Percentiles rank a stretch among this genome's conserved stretches.
Conservation (phyloP, 2,797 vertebrate genomes). For the Takifugu rubripes region DNA sequence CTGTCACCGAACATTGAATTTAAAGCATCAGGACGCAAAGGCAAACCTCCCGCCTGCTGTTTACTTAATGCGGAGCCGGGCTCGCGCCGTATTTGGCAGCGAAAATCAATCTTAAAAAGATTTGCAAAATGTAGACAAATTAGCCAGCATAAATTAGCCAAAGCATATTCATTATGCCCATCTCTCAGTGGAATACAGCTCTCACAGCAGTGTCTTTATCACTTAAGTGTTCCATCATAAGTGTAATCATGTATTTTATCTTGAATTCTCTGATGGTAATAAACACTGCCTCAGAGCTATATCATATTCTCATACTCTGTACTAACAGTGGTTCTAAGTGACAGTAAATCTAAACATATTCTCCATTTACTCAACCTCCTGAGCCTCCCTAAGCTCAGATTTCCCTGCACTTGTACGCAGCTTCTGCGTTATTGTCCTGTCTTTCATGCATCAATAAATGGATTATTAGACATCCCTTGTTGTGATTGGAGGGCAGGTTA, state of each 20-base stretch:
- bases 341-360: constrained; percentile 22
- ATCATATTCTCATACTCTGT: constrained; percentile 9
- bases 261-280: constrained; percentile 52
- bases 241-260: constrained; percentile 68
- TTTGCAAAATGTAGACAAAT: constrained; percentile 68
- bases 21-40: constrained; percentile 39
- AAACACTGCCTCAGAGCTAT: constrained; percentile 40
- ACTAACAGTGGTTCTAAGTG: not conserved
- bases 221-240: constrained; percentile 67
- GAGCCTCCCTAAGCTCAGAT: constrained; percentile 45
- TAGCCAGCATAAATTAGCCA: constrained; percentile 65
- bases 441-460: constrained; percentile 75
- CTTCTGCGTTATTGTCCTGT: constrained; percentile 64
- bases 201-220: constrained; percentile 62
- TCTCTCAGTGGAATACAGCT: constrained; percentile 53
- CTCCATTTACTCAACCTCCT: constrained; percentile 41
- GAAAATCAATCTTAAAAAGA: constrained; percentile 68
- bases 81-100: constrained; percentile 44
- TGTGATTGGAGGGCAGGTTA: constrained; percentile 74
- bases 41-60: constrained; percentile 32
- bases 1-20: constrained; percentile 39
- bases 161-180: constrained; percentile 62
- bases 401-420: constrained; percentile 41
- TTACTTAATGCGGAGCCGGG: constrained; percentile 51
- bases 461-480: constrained; percentile 72